These are phyloP conservation scores for Sympetrum striolatum DNA, from an alignment of 2,888 invertebrate species.

Conservation along the genomic window DNA sequence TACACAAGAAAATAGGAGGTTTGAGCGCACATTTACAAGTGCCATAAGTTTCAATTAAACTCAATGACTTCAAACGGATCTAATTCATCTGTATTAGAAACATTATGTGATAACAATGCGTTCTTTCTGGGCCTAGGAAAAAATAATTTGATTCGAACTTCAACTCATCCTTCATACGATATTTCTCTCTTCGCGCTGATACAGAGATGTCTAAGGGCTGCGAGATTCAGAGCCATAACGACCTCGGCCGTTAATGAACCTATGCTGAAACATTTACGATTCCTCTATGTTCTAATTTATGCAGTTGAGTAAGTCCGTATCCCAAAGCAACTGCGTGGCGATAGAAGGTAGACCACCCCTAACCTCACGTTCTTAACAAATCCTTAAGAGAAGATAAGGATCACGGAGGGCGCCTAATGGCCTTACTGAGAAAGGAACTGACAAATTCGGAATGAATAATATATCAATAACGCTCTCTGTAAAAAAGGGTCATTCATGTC, in stretches of 20 bases:
- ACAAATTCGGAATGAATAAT: no score
- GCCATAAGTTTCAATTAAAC: no score
- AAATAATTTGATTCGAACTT: neutral
- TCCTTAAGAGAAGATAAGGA: no score
- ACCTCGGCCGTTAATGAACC: conserved; percentile 10
- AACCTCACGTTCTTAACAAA: neutral
- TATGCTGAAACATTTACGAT: conserved; percentile 8
- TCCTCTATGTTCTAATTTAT: neutral
- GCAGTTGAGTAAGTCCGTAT: conserved; percentile 22
- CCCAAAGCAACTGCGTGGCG: neutral
- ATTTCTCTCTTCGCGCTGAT: neutral
- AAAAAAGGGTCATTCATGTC: no score
- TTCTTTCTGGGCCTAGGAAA: neutral
- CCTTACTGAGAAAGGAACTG: no score
- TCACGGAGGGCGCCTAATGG: no score
- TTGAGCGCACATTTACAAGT: no score
- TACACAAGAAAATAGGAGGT: no score
- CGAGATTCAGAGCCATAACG: neutral
- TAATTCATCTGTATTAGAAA: no score
- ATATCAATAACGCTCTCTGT: no score
- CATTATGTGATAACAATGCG: neutral
- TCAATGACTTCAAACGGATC: no score
- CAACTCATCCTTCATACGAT: neutral
- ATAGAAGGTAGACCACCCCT: neutral
- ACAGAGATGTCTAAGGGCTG: neutral